These are phyloP conservation scores for Suricata suricatta DNA, from an alignment of 2,113 vertebrate species.

Conservation along the genomic window DNA sequence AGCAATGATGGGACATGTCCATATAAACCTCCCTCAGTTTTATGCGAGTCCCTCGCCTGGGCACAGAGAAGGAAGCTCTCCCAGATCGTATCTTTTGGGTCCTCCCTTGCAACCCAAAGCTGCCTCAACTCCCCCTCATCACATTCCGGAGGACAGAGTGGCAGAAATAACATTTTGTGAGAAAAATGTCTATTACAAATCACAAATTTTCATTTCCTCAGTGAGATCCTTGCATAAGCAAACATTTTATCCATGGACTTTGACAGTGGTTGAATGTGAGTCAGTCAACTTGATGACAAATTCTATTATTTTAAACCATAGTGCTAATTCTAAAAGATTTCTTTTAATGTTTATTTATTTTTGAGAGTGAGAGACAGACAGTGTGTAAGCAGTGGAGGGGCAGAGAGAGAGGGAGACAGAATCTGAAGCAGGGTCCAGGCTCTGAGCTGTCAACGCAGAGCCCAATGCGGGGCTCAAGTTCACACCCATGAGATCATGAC, in stretches of 20 bases:
- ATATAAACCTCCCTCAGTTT: background rate
- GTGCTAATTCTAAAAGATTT: too few species aligned
- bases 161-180: background rate
- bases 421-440: too few species aligned
- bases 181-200: background rate
- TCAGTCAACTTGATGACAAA: background rate
- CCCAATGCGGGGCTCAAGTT: too few species aligned
- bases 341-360: too few species aligned
- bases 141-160: background rate
- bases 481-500: too few species aligned
- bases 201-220: background rate
- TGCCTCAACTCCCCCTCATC: background rate
- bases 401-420: too few species aligned
- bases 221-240: background rate
- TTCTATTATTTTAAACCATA: constrained; percentile 21
- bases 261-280: background rate
- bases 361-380: too few species aligned
- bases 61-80: background rate
- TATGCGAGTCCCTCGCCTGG: background rate
- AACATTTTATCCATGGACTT: background rate
- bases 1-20: background rate
- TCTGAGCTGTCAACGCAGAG: too few species aligned
- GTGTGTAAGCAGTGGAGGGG: too few species aligned
- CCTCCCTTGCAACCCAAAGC: background rate
- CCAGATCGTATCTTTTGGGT: background rate